phyloP scores from a whole-genome alignment of 2,888 invertebrate genomes.

The Lymantria dispar region DNA sequence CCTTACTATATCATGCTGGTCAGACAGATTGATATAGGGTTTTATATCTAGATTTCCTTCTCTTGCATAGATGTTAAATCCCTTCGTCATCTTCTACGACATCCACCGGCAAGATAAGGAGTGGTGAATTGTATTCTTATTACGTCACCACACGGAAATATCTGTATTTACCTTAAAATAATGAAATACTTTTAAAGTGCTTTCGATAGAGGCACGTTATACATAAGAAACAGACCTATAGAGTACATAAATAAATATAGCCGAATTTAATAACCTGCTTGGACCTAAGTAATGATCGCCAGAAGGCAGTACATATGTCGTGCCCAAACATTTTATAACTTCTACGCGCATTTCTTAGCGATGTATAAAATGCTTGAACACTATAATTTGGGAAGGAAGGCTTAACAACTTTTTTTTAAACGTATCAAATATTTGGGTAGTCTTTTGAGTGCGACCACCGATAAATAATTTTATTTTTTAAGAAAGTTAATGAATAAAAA shows the following conservation, averaged over 20 bases:
- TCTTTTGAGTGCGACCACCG: not conserved
- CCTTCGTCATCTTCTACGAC: too few relatives aligned
- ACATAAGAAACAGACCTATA: constrained; percentile 64
- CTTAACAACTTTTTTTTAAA: constrained; percentile 55
- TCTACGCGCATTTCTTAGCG: constrained; percentile 77
- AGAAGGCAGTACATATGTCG: constrained; percentile 79
- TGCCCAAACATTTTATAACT: constrained; percentile 65
- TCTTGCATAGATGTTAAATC: too few relatives aligned
- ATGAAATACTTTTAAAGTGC: not conserved
- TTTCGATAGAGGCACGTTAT: constrained; percentile 27
- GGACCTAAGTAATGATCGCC: constrained; percentile 75
- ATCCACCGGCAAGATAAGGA: too few relatives aligned
- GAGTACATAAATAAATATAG: constrained; percentile 74
- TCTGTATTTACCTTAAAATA: not conserved
- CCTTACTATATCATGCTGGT: too few relatives aligned
- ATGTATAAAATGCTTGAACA: constrained; percentile 76
- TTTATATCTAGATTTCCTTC: too few relatives aligned
- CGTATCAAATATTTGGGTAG: constrained; percentile 43
- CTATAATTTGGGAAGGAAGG: constrained; percentile 70
- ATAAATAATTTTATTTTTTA: not conserved
- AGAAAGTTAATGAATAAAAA: not conserved
- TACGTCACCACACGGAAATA: too few relatives aligned
- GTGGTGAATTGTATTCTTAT: too few relatives aligned
- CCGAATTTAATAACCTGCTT: constrained; percentile 79
- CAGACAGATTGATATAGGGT: too few relatives aligned